Base-by-base conservation (phyloP, 1,140 invertebrate genomes). In the Drosophila nebulosa region DNA sequence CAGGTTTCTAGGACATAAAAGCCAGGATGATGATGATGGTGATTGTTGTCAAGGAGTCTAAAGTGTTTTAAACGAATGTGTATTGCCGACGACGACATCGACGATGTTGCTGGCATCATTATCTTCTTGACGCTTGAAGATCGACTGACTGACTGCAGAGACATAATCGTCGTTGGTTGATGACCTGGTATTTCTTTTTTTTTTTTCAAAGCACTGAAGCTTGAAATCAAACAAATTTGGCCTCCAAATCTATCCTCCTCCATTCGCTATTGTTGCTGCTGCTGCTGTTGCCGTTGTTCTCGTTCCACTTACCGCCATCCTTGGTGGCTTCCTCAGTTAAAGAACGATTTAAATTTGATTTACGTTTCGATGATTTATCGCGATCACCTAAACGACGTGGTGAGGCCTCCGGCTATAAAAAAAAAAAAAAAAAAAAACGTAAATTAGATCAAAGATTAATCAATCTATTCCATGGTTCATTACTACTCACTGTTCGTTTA, bases 321-420 rank as follows among this genome's bases (percentile, higher is more conserved):
- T 79, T 76, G 63, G 92, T 91, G 66, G 92, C 92, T 84, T 93
- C 92, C 89, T 95, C 94, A 60, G 93, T 93, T 51, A 92, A 79
- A 9, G 93, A 92, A 53, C 93, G 92, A 89, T 95, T 95, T 60
- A 95, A 85, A 90, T 94, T 93, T 35, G 94, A 95, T 91, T 95
- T 95, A 57, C 94, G 91, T 89, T 94, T 94, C 64, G 92, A 92
- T 68, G 93, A 95, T 77, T 95, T 95, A 89, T 95, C 94, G 72
- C 92, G 93, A 85, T 94, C 93, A 52, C 73, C 58, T 24, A 78
- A 56, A 64, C 90, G 90, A 60, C 63, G 74, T 22, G 77, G 81
- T n/a, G 83, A 89, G 27, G 65, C 75, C 35, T 79, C 81, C 60
- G 78, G 78, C 83, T 90, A 32, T 35, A 3, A 9, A 26, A 68